Evolutionary conservation across 2,888 invertebrate species (phyloP).

Genomic region (Macrosoma leucophasiata): DNA sequence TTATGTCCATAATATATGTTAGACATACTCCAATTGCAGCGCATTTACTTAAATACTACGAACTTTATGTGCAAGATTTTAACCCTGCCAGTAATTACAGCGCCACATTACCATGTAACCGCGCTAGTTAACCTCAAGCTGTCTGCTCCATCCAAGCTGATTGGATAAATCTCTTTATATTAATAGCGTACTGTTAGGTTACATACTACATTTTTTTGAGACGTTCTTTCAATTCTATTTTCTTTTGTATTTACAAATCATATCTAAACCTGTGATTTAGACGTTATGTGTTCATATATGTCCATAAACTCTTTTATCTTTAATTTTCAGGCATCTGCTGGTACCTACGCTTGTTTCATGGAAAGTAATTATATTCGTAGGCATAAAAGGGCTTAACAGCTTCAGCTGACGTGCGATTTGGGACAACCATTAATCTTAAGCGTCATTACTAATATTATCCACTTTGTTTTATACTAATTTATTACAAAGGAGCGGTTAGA

Average conservation of each 20-base stretch:
- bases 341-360: constrained; percentile 2
- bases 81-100: background rate
- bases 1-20: too few species aligned
- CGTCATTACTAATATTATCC: too few species aligned
- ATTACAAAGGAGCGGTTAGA: too few species aligned
- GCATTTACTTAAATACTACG: too few species aligned
- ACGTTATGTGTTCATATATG: too few species aligned
- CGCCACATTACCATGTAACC: background rate
- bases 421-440: constrained; percentile 29
- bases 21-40: too few species aligned
- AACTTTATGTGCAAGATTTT: too few species aligned
- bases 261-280: background rate
- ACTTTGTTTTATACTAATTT: too few species aligned
- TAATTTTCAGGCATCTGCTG: constrained; percentile 9
- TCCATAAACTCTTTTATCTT: constrained; percentile 9
- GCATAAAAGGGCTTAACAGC: constrained; percentile 9
- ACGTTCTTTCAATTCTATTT: constrained; percentile 1
- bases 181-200: too few species aligned
- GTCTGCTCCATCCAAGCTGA: too few species aligned
- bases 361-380: constrained; percentile 9
- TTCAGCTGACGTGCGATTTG: constrained; percentile 14
- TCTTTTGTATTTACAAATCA: background rate
- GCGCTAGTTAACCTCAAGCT: background rate
- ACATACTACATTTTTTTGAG: too few species aligned
- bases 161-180: too few species aligned